Evolutionary conservation across 2,113 vertebrate genomes (phyloP), one percentile per base, ranked within the genome.

Genomic region (Pseudorasbora parva): DNA sequence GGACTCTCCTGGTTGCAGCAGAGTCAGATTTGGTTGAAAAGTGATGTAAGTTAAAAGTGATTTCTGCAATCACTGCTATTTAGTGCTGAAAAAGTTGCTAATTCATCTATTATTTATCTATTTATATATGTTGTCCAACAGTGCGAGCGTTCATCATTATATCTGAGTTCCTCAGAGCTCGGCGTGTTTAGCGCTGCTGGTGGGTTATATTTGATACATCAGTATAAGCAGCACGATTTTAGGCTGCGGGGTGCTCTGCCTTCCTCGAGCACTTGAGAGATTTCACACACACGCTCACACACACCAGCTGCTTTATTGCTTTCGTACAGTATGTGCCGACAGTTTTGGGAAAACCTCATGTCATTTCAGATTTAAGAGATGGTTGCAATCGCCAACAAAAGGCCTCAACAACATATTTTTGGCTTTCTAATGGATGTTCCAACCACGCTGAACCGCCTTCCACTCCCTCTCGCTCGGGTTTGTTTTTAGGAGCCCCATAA

Each of bases 361-460:
- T 87, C 90, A 56, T 59, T 91, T 88, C 90, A 89, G 87, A 91
- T 92, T 92, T 92, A 89, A 89, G 88, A 91, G 88, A 88, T 86
- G 89, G 90, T 89, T 86, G 85, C 84, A 83, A 89, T 90, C 91
- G 84, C 43, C 78, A 49, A 21, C 59, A 21, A 66, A 66, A 91
- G 66, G 87, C 88, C 88, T 88, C 82, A 27, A 73, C 89, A 83
- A 80, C 90, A 82, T 77, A 41, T 75, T 77, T 87, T 82, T 88
- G 85, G 90, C 90, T 90, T 88, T 89, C 56, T 59, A 81, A 89
- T 83, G 43, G 74, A 83, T 81, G 33, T 41, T 82, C 82, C 73
- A 62, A 23, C 57, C 87, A 85, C 79, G 79, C 78, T 81, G 62
- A 81, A 87, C 79, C 75, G 79, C 27, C 19, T 84, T 76, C 82